Percentiles rank a stretch among this genome's conserved stretches.
These are phyloP conservation scores for Lateolabrax maculatus DNA, from an alignment of 2,797 vertebrate genomes.

Conservation along the genomic window DNA sequence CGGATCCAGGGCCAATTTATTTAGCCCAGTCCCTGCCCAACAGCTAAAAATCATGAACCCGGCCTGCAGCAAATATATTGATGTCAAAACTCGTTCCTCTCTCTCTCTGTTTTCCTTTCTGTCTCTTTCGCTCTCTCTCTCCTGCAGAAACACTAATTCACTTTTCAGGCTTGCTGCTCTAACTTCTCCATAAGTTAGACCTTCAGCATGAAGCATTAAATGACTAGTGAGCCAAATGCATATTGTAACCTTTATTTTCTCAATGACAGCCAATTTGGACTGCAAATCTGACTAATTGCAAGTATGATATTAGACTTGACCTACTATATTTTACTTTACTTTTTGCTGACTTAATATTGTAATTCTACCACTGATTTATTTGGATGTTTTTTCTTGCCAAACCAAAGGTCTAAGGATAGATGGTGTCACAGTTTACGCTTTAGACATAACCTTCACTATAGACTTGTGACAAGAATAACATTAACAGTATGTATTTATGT, in stretches of 20 bases:
- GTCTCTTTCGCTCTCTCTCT: constrained; percentile 16
- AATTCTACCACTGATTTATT: not conserved
- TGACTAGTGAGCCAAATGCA: not conserved
- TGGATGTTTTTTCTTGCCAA: not conserved
- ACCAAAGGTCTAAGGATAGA: not conserved
- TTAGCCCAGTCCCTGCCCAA: constrained; percentile 9
- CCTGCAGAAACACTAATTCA: not conserved
- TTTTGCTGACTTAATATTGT: not conserved
- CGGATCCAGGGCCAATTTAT: constrained; percentile 33
- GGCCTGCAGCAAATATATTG: constrained; percentile 44
- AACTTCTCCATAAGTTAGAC: constrained; percentile 1
- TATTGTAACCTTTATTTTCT: constrained; percentile 9
- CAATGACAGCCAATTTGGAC: not conserved
- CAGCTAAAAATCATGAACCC: constrained; percentile 3
- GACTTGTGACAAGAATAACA: too few relatives aligned
- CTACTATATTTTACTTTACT: not conserved
- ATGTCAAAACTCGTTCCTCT: constrained; percentile 38
- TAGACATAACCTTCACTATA: not conserved
- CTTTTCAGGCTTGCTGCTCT: not conserved
- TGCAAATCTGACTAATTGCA: too few relatives aligned
- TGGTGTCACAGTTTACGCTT: not conserved
- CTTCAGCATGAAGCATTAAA: constrained; percentile 19
- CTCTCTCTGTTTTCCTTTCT: constrained; percentile 8
- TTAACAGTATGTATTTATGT: too few relatives aligned
- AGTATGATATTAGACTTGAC: not conserved